phyloP scores from a whole-genome alignment of 2,888 invertebrate genomes.

The Pemphredon lugubris region DNA sequence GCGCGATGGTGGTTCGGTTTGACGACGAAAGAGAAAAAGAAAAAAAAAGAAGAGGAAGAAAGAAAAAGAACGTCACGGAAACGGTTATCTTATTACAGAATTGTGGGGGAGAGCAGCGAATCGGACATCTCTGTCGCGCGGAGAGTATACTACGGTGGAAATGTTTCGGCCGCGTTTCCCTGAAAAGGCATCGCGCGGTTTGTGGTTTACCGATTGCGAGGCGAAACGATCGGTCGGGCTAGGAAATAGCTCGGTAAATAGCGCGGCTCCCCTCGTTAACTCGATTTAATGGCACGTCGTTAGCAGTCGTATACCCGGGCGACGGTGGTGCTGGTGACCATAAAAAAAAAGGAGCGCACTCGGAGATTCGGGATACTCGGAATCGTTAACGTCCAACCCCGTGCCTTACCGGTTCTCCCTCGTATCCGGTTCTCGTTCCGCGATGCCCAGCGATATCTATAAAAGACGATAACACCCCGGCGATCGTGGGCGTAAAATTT shows the following conservation, averaged over 20 bases:
- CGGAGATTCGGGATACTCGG: slow-evolving; percentile 59
- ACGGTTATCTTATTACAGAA: slow-evolving; percentile 8
- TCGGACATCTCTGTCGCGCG: no score
- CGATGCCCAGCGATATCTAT: slow-evolving; percentile 20
- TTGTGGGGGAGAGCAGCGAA: no score
- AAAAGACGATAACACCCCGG: slow-evolving; percentile 45
- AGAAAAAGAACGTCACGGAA: slow-evolving; percentile 1
- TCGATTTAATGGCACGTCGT: slow-evolving; percentile 77
- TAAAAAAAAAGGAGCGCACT: slow-evolving; percentile 50
- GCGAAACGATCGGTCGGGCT: slow-evolving; percentile 58
- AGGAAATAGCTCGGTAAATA: slow-evolving; percentile 67
- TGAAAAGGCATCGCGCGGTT: slow-evolving; percentile 47
- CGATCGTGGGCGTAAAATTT: slow-evolving; percentile 42
- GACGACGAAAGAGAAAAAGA: no score
- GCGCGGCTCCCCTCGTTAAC: slow-evolving; percentile 74
- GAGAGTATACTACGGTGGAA: no score
- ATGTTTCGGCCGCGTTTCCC: slow-evolving; percentile 56
- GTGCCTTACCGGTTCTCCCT: slow-evolving; percentile 41
- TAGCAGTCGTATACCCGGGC: slow-evolving; percentile 75
- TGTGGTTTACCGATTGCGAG: slow-evolving; percentile 64
- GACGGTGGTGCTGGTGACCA: slow-evolving; percentile 50
- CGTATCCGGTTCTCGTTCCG: slow-evolving; percentile 18
- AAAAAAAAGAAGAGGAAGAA: no score
- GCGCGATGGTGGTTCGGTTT: no score
- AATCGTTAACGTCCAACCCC: slow-evolving; percentile 59